These are phyloP conservation scores for Camptogramma bilineatum DNA, from an alignment of 2,888 invertebrate genomes.

Conservation along the genomic window DNA sequence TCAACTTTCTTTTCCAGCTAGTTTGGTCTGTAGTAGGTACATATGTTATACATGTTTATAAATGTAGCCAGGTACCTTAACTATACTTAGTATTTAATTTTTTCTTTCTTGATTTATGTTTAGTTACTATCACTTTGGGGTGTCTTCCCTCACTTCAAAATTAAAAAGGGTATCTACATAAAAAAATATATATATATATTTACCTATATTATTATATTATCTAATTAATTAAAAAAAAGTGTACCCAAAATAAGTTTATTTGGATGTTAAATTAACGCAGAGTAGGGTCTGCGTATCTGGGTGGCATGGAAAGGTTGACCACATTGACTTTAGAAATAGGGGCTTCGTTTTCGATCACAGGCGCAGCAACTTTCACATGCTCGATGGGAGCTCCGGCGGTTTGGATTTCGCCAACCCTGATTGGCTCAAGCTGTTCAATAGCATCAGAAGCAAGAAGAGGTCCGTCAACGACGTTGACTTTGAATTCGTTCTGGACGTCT, in stretches of 20 bases:
- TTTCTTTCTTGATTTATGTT: too few relatives aligned
- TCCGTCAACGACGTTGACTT: conserved; percentile 10
- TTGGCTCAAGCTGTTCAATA: not conserved
- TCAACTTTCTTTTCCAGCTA: too few relatives aligned
- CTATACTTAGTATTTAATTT: too few relatives aligned
- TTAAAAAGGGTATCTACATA: too few relatives aligned
- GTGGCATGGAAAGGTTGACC: not conserved
- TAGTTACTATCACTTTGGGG: too few relatives aligned
- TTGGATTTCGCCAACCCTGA: not conserved
- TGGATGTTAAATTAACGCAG: conserved; percentile 41
- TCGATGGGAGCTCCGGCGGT: not conserved
- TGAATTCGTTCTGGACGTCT: not conserved
- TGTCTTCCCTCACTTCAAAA: too few relatives aligned
- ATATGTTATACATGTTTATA: too few relatives aligned
- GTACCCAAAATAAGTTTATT: not conserved
- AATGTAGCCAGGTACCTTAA: too few relatives aligned
- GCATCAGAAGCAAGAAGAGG: not conserved
- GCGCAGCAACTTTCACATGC: conserved; percentile 4
- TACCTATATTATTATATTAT: too few relatives aligned
- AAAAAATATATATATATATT: too few relatives aligned
- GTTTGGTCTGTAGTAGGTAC: too few relatives aligned
- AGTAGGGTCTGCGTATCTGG: conserved; percentile 45
- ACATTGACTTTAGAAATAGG: not conserved
- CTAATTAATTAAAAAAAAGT: too few relatives aligned
- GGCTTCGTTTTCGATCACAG: not conserved